phyloP scores from a whole-genome alignment of 2,797 vertebrate species.

The Fratercula arctica region DNA sequence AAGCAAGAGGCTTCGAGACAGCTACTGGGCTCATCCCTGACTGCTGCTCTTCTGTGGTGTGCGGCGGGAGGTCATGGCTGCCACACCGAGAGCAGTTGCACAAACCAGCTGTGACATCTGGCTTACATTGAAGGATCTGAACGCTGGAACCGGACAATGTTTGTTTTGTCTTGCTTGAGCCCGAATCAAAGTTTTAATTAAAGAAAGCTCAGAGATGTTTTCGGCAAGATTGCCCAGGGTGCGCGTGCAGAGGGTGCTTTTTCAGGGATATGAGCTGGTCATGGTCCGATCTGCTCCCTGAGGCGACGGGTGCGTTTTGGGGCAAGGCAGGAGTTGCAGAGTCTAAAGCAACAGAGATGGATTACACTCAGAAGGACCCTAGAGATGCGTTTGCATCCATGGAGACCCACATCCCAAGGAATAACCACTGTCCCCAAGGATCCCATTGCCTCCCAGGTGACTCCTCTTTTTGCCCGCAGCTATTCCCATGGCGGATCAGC shows the following conservation, averaged over 20 bases:
- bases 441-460: background rate
- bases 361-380: background rate
- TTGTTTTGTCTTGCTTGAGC: conserved; percentile 50
- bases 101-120: conserved; percentile 21
- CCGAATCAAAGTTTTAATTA: conserved; percentile 23
- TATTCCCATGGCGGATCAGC: background rate
- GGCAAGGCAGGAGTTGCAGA: background rate
- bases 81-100: background rate
- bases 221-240: background rate
- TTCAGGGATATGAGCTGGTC: background rate
- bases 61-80: background rate
- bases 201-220: conserved; percentile 6
- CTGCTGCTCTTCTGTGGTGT: background rate
- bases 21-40: background rate
- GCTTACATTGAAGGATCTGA: background rate
- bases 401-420: background rate
- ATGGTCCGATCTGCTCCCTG: accelerated
- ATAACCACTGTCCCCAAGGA: background rate
- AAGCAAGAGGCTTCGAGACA: background rate
- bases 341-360: background rate
- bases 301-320: background rate
- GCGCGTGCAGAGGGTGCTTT: background rate
- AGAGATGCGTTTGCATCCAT: background rate
- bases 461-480: background rate
- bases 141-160: background rate